Percentiles rank a stretch among this genome's conserved stretches.
Conservation (phyloP, 2,113 vertebrate genomes). For the Ceyx melanurus region DNA sequence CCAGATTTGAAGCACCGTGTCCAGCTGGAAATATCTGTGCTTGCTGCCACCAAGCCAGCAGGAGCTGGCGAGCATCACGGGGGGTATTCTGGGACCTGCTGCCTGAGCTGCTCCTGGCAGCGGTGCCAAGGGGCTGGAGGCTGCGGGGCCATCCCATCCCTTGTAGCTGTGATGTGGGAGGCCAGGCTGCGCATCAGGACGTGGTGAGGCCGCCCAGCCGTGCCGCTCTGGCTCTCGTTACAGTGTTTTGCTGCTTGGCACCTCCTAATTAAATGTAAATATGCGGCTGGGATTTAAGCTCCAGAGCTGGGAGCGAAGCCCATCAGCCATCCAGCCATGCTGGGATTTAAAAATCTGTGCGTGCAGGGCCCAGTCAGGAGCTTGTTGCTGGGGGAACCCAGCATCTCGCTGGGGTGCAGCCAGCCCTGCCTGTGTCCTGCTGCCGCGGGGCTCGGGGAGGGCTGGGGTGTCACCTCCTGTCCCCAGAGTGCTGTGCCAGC, state of each 20-base stretch:
- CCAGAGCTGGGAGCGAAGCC: slow-evolving; percentile 54
- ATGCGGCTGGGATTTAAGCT: slow-evolving; percentile 62
- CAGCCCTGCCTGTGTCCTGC: background rate
- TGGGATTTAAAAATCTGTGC: slow-evolving; percentile 38
- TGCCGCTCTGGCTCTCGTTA: background rate
- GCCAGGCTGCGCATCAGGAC: background rate
- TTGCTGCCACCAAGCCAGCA: background rate
- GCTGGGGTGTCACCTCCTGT: too few species aligned
- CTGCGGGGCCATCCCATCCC: rapidly evolving
- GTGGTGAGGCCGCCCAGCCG: rapidly evolving
- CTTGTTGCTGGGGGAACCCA: slow-evolving; percentile 56
- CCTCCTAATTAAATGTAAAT: slow-evolving; percentile 71
- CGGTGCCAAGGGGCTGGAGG: rapidly evolving
- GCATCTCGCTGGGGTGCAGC: background rate
- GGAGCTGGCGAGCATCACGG: background rate
- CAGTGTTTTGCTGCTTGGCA: slow-evolving; percentile 52
- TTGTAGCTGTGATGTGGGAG: rapidly evolving
- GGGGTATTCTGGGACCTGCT: background rate
- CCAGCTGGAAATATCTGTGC: background rate
- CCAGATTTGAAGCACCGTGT: background rate
- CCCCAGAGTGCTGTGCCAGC: too few species aligned
- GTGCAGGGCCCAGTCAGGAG: slow-evolving; percentile 23
- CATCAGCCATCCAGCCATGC: slow-evolving; percentile 60
- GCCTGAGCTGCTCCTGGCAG: background rate
- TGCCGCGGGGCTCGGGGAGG: too few species aligned